Percentiles rank a stretch among this genome's conserved stretches.
phyloP scores from a whole-genome alignment of 2,888 invertebrate genomes.

The Amphimallon solstitiale region DNA sequence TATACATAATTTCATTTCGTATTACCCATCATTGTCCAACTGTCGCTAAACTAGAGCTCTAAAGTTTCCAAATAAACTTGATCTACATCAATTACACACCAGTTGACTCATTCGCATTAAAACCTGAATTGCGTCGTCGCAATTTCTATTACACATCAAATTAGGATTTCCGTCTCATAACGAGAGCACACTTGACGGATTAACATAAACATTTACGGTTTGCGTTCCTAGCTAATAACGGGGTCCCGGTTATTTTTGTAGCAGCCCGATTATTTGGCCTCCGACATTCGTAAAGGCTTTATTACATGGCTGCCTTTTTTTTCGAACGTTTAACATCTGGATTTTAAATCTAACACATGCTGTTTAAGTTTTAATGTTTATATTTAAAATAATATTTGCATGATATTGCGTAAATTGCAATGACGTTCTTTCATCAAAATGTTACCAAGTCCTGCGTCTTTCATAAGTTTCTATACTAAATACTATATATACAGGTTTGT shows the following conservation, averaged over 20 bases:
- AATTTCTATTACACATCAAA: slow-evolving; percentile 27
- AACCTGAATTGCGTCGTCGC: slow-evolving; percentile 22
- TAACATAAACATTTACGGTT: slow-evolving; percentile 25
- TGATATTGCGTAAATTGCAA: too few relatives aligned
- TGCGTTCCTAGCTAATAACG: slow-evolving; percentile 15
- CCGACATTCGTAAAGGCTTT: background rate
- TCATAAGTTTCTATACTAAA: too few relatives aligned
- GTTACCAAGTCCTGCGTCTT: too few relatives aligned
- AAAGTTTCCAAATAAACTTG: slow-evolving; percentile 26
- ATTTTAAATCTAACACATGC: slow-evolving; percentile 19
- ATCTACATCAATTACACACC: slow-evolving; percentile 32
- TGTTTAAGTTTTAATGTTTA: background rate
- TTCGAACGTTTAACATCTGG: slow-evolving; percentile 7
- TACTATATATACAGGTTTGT: too few relatives aligned
- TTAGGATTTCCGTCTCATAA: slow-evolving; percentile 28
- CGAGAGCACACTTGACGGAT: slow-evolving; percentile 25
- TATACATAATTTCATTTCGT: slow-evolving; percentile 6
- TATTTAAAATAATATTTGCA: too few relatives aligned
- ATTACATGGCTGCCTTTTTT: background rate
- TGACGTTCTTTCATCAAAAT: too few relatives aligned
- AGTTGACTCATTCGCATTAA: slow-evolving; percentile 31
- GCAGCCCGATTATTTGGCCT: slow-evolving; percentile 7
- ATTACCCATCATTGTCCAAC: slow-evolving; percentile 14
- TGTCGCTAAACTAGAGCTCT: background rate
- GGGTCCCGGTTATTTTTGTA: slow-evolving; percentile 17